A percentile compares a stretch with the other conserved stretches of the same genome.
These are phyloP conservation scores for Bergia sp. DNA, from an alignment of 92 coral and sea anemone species.

Conservation along the genomic window DNA sequence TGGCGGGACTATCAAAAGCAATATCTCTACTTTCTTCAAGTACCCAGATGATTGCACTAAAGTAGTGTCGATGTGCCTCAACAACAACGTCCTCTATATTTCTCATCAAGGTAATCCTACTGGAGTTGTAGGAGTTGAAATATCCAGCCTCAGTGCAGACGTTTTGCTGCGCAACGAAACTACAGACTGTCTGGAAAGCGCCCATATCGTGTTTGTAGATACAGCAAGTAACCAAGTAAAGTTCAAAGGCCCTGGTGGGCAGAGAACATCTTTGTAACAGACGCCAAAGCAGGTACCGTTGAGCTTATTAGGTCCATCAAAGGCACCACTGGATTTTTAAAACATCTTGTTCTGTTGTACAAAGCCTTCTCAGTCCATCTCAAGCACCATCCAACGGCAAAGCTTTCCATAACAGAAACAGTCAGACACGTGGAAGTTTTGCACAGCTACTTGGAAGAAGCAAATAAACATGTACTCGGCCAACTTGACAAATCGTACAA, in stretches of 20 bases:
- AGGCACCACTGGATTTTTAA: too few species aligned
- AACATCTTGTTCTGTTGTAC: too few species aligned
- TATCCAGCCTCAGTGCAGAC: conserved; percentile 31
- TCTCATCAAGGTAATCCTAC: conserved; percentile 3
- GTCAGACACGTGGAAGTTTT: too few species aligned
- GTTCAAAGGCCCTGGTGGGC: conserved; percentile 39
- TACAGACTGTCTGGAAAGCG: conserved; percentile 26
- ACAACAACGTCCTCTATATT: too few species aligned
- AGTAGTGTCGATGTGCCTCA: too few species aligned
- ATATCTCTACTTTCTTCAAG: not conserved
- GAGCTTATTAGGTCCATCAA: conserved; percentile 31
- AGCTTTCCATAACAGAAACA: too few species aligned
- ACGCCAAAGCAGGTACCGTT: conserved; percentile 36
- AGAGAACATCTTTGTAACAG: conserved; percentile 33
- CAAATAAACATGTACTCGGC: too few species aligned
- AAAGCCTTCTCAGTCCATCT: too few species aligned
- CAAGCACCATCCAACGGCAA: conserved; percentile 24
- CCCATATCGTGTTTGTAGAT: conserved; percentile 36
- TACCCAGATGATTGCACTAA: not conserved
- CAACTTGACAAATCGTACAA: conserved; percentile 32
- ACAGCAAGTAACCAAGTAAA: conserved; percentile 19
- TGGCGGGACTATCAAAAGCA: not conserved
- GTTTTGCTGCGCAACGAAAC: conserved; percentile 24
- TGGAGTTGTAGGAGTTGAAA: conserved; percentile 29
- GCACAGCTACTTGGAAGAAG: too few species aligned